Base-by-base conservation (phyloP, 2,888 invertebrate genomes). In the Idaea aversata region DNA sequence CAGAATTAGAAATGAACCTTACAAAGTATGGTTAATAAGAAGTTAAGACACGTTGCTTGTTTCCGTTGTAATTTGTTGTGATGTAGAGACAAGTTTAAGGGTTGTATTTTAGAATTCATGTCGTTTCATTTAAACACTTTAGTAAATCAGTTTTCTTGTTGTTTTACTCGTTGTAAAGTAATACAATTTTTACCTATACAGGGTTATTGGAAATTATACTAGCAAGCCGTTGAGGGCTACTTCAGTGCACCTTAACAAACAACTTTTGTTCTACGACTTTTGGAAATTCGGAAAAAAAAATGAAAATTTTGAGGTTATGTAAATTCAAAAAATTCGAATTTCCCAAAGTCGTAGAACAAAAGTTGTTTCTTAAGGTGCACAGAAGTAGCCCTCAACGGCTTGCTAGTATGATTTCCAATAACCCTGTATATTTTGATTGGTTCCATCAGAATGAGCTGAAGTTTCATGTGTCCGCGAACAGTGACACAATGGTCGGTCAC, bases 1-100 rank as follows among this genome's bases (percentile, higher is more conserved):
- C 88, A 85, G 92, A 92, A 93, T 93, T 91, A 91, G 90, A 88
- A 91, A 92, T 90, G 89, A 91, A 85, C 84, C 82, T 80, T 78
- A 75, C 80, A 77, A 85, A 85, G 84, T 85, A 85, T 76, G 81
- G 84, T 87, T 90, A 88, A 89, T 89, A 89, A 90, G 88, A 76
- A 79, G 47, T 59, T 59, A 10, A 15, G 59, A 86, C 87, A 90
- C 85, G 85, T 84, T 83, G 79, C 78, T 66, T 63, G 69, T 67
- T 75, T 80, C 80, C 81, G 82, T 83, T 77, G 75, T 73, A 74
- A 75, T 76, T 74, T 75, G 76, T 72, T 72, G 75, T 68, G 13
- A 47, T 47, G 47, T 67, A 63, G 38, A 67, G 63, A 60, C 65
- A 63, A 57, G 63, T 67, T 68, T 64, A 47, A 10, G 47, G 47